phyloP scores from a whole-genome alignment of 1,140 invertebrate genomes.

The Drosophila rhopaloa region DNA sequence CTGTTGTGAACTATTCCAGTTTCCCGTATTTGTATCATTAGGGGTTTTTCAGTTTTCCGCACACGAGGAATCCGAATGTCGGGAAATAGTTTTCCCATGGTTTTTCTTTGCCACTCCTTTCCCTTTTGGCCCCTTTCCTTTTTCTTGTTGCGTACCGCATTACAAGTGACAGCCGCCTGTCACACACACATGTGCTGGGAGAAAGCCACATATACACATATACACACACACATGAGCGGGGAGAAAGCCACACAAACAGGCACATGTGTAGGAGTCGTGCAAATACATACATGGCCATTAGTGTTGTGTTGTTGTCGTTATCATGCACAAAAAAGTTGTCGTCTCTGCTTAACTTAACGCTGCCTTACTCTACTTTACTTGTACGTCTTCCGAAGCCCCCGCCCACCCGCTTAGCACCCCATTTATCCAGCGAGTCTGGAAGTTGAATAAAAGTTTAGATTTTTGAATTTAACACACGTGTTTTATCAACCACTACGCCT shows the following conservation, averaged over 20 bases:
- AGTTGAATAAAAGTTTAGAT: background rate
- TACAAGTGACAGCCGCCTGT: slow-evolving; percentile 72
- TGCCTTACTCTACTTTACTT: slow-evolving; percentile 30
- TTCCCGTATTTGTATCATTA: slow-evolving; percentile 24
- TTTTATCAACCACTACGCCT: no score
- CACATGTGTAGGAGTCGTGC: slow-evolving; percentile 28
- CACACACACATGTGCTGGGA: slow-evolving; percentile 41
- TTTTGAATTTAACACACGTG: background rate
- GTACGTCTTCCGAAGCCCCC: slow-evolving; percentile 4
- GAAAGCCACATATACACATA: slow-evolving; percentile 26
- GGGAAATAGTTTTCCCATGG: slow-evolving; percentile 31
- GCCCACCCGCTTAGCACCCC: slow-evolving; percentile 17
- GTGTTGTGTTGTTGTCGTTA: slow-evolving; percentile 51
- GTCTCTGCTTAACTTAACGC: slow-evolving; percentile 52
- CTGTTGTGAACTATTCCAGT: slow-evolving; percentile 7
- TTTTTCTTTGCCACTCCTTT: slow-evolving; percentile 3
- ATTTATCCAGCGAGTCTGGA: slow-evolving; percentile 10
- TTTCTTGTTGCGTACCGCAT: slow-evolving; percentile 58
- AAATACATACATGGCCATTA: slow-evolving; percentile 46
- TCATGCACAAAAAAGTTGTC: slow-evolving; percentile 41
- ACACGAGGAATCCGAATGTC: slow-evolving; percentile 22
- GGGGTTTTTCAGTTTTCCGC: slow-evolving; percentile 24
- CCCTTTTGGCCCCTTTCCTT: slow-evolving; percentile 1
- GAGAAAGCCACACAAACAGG: slow-evolving; percentile 12
- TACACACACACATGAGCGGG: slow-evolving; percentile 19